These are phyloP conservation scores for Uromys caudimaculatus DNA, from an alignment of 2,797 vertebrate species.

Conservation along the genomic window DNA sequence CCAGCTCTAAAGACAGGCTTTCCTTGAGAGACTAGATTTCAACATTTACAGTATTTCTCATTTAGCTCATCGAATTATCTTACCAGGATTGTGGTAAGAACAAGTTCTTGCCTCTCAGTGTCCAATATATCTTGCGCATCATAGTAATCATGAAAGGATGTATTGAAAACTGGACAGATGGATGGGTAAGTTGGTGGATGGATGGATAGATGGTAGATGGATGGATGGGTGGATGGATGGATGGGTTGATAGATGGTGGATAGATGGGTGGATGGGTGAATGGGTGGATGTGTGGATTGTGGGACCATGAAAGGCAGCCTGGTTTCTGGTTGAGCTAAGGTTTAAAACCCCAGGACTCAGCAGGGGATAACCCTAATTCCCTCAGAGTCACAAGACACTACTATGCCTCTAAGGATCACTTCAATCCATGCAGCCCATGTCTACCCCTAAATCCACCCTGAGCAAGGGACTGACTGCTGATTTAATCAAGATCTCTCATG, in stretches of 20 bases:
- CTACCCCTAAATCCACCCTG: not conserved
- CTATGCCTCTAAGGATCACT: not conserved
- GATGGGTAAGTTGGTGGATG: not conserved
- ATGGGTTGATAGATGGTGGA: accelerated
- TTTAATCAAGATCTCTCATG: not conserved
- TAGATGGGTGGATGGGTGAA: accelerated
- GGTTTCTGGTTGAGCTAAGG: no score
- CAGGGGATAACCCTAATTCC: not conserved
- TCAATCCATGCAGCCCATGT: not conserved
- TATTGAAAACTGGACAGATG: not conserved
- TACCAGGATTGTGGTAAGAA: not conserved
- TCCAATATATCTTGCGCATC: not conserved
- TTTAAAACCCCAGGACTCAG: no score
- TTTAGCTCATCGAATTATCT: not conserved
- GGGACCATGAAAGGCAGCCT: no score
- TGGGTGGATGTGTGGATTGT: not conserved
- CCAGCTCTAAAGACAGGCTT: not conserved
- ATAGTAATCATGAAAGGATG: not conserved
- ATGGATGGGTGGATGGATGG: not conserved
- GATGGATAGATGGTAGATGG: not conserved
- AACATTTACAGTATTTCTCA: not conserved
- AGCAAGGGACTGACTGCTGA: not conserved
- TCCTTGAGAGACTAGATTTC: not conserved
- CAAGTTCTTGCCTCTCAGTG: not conserved
- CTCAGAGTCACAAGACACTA: not conserved